Evolutionary conservation across 2,888 invertebrate species (phyloP), one percentile per base, ranked within the genome.

Genomic region (Leptodirus hochenwartii): DNA sequence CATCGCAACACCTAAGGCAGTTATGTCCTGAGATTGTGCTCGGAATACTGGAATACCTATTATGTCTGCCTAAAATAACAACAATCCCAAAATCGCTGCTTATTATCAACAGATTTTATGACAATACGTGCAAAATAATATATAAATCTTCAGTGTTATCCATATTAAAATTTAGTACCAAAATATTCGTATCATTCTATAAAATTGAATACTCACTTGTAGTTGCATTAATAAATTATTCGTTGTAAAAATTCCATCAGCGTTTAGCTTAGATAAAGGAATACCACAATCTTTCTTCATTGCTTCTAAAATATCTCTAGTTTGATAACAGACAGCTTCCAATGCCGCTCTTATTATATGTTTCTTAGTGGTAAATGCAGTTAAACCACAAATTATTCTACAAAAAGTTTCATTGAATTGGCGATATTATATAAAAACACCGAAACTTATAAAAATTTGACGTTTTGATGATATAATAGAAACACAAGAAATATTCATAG

Each of bases 281-380:
- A 80, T 56, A n/a, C 85, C 85, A 45, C 85, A 85, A 59, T 95
- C 93, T 56, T 81, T 77, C 47, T 82, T 69, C 87, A 95, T 91
- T 0, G 88, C 85, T 54, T 93, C 90, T 28, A 95, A 56, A 40
- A 93, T 78, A 53, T 96, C 96, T 39, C 78, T 70, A 0, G 91
- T 90, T 58, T 98, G 98, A 51, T 90, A 98, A 47, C 93, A 90
- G 2, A 96, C 84, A 1, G 95, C 84, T 57, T 96, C 93, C 22
- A 96, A 59, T 0, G 88, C 81, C 0, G 96, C 96, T 42, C 96
- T 63, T 17, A 88, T 80, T 37, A 98, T 81, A 56, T 96, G 95
- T 41, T 81, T 76, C 53, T 84, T 87, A 0, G 78, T 87, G 1
- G 91, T 88, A 49, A 81, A 90, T 36, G 88, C 84, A 2, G 91